Evolutionary conservation across 1,140 invertebrate genomes (phyloP), one percentile per base, ranked within the genome.

Genomic region (Zaprionus inermis): DNA sequence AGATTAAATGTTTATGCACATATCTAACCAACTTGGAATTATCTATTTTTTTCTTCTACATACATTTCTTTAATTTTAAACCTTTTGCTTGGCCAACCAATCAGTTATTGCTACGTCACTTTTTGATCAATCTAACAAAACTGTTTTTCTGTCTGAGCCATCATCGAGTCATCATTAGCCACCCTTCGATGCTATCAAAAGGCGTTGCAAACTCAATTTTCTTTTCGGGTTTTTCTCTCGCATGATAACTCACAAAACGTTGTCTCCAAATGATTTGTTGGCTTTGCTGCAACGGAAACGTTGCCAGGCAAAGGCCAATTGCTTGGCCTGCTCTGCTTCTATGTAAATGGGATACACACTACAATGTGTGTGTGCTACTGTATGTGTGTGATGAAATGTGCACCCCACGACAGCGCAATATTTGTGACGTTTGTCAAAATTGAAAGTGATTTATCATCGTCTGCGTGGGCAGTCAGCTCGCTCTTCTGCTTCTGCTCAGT

Each of bases 401-500:
- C 71, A 24, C 36, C 12, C 28, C 63, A n/a, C 38, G 46, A 41
- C 71, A 76, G 76, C 59, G 76, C 66, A 76, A 79, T 79, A 88
- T 79, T 86, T 86, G 82, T 78, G 79, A 86, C 79, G 83, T 86
- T 88, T 88, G 82, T 88, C 83, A 88, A 82, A 86, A 86, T 88
- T 88, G 79, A 86, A 86, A 82, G 72, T 86, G 83, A 86, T 86
- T 86, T 86, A 86, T 86, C 82, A 82, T 79, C 81, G 81, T 61
- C 58, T 38, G 20, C 30, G n/a, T 52, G 16, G 18, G 11, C 55
- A n/a, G 30, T 22, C 34, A 14, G 1, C 24, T 30, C 7, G 4
- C 14, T 24, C 9, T 36, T 11, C 1, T 14, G 20, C 20, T 28
- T 44, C 38, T 52, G 3, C 44, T 67, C 14, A 59, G 72, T 46